Conservation (phyloP, 2,797 vertebrate genomes). For the Chelonia mydas region DNA sequence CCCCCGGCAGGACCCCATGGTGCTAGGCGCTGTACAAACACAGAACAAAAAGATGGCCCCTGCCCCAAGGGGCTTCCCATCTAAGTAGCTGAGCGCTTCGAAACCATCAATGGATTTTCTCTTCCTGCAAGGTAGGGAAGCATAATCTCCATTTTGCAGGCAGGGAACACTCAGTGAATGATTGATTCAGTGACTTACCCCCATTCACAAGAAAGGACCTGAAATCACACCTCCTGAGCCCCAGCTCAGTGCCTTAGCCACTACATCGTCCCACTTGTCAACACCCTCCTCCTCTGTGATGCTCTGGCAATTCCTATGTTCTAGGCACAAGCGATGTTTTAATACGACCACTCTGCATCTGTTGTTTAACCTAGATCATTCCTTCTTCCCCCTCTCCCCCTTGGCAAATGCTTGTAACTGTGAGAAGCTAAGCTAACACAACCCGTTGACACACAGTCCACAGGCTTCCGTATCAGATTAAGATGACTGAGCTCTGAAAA, state of each 20-base stretch:
- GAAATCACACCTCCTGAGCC: neutral
- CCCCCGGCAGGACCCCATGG: neutral
- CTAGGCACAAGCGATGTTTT: neutral
- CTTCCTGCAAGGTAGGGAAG: neutral
- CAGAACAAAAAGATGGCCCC: rapidly evolving
- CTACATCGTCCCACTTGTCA: neutral
- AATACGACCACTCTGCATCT: neutral
- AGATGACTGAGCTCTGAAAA: rapidly evolving
- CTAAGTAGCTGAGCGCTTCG: neutral
- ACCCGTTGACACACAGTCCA: neutral
- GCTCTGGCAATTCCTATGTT: neutral
- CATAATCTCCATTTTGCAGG: neutral
- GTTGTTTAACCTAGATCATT: neutral
- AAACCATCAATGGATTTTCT: neutral
- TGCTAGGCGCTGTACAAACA: neutral
- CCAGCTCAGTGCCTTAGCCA: too few relatives aligned
- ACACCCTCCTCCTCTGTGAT: neutral
- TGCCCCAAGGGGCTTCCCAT: neutral
- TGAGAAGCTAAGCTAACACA: neutral
- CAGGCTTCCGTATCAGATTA: neutral
- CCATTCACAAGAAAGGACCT: neutral
- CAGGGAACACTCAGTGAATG: neutral
- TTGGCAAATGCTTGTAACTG: neutral
- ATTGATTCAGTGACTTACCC: neutral
- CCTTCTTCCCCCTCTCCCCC: neutral